Conservation (phyloP, 2,113 vertebrate genomes). For the Telmatochromis sp. region DNA sequence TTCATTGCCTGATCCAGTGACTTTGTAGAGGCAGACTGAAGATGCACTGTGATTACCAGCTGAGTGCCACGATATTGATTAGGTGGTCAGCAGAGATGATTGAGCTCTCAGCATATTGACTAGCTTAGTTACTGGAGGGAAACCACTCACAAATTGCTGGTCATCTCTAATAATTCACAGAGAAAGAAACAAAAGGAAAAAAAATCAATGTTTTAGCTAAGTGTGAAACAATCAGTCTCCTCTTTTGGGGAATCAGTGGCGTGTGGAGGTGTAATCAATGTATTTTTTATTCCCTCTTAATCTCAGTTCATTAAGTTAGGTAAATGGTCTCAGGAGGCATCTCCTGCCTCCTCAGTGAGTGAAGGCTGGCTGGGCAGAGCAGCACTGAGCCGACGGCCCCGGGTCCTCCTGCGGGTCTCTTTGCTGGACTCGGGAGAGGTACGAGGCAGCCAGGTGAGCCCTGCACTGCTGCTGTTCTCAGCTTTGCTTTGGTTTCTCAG, state of each 20-base stretch:
- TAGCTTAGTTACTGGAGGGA: constrained; percentile 2
- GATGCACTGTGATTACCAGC: constrained; percentile 40
- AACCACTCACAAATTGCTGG: constrained; percentile 14
- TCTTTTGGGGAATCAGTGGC: background rate
- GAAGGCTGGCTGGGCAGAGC: background rate
- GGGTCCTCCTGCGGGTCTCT: constrained; percentile 20
- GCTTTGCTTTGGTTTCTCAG: constrained; percentile 55
- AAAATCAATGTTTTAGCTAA: background rate
- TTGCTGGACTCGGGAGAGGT: constrained; percentile 43
- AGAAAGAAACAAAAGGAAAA: background rate
- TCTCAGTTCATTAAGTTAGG: background rate
- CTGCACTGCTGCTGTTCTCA: background rate
- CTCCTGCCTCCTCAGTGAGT: background rate
- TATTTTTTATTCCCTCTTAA: background rate
- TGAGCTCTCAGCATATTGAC: constrained; percentile 45
- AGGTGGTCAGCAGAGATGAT: constrained; percentile 45
- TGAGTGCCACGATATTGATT: constrained; percentile 49
- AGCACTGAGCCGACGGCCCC: background rate
- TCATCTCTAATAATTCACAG: constrained; percentile 19
- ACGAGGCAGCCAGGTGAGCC: constrained; percentile 65
- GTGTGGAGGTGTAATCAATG: background rate
- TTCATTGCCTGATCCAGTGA: constrained; percentile 16
- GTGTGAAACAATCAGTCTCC: background rate
- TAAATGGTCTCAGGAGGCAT: background rate
- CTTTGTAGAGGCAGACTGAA: constrained; percentile 21